Percentiles rank a stretch among this genome's conserved stretches.
phyloP scores from a whole-genome alignment of 2,888 invertebrate genomes.

The Miltochrista miniata region DNA sequence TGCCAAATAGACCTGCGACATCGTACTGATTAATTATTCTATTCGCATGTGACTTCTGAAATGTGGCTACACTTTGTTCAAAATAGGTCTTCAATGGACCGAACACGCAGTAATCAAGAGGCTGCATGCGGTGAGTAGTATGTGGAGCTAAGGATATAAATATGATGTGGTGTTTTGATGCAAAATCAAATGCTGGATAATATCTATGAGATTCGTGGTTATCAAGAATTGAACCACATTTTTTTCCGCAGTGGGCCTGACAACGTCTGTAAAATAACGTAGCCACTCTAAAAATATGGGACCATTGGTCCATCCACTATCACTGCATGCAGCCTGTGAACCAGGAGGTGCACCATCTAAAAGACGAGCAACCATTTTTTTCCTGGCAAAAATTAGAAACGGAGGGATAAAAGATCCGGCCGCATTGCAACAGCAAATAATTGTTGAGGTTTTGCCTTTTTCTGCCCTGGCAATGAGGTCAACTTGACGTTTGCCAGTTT shows the following conservation, averaged over 20 bases:
- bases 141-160: conserved; percentile 30
- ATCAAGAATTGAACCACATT: conserved; percentile 12
- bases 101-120: conserved; percentile 25
- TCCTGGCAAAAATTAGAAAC: conserved; percentile 42
- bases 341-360: conserved; percentile 12
- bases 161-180: conserved; percentile 28
- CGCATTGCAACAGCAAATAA: conserved; percentile 41
- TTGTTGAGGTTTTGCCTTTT: no score
- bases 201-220: conserved; percentile 46
- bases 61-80: no score
- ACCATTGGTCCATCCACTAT: no score
- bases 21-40: conserved; percentile 21
- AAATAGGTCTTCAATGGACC: conserved; percentile 26
- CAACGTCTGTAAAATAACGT: no score
- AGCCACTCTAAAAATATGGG: no score
- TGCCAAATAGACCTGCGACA: conserved; percentile 18
- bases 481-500: no score
- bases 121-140: conserved; percentile 17
- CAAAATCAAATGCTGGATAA: conserved; percentile 40
- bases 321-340: no score
- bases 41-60: conserved; percentile 14
- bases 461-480: no score
- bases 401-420: conserved; percentile 47
- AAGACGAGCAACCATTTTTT: conserved; percentile 35
- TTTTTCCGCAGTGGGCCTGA: no score